phyloP scores from a whole-genome alignment of 2,797 vertebrate genomes.

The Oreonectes daqikongensis region DNA sequence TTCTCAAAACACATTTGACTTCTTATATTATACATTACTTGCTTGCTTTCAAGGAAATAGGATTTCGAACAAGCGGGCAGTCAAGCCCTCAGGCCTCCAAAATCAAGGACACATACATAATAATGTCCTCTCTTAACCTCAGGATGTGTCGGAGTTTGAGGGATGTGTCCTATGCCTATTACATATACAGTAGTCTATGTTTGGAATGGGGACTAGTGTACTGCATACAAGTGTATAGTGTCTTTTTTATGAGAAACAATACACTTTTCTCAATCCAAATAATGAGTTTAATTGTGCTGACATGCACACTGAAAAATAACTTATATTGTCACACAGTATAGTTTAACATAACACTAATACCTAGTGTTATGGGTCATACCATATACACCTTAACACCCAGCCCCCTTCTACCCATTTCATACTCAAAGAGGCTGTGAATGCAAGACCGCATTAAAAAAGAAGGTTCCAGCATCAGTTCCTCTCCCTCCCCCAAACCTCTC shows the following conservation, averaged over 20 bases:
- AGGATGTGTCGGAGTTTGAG: not conserved
- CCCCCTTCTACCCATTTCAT: not conserved
- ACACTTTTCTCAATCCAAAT: too few relatives aligned
- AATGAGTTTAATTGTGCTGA: not conserved
- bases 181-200: too few relatives aligned
- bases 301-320: not conserved
- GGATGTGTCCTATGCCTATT: not conserved
- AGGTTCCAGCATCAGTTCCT: constrained; percentile 33
- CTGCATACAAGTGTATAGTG: not conserved
- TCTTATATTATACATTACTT: not conserved
- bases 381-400: not conserved
- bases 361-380: constrained; percentile 2
- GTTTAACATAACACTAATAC: too few relatives aligned
- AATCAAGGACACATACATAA: constrained; percentile 37
- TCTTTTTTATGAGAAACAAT: too few relatives aligned
- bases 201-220: not conserved
- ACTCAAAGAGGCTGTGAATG: not conserved
- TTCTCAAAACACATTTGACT: constrained; percentile 12
- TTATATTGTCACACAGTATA: too few relatives aligned
- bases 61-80: constrained; percentile 28
- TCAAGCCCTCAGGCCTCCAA: constrained; percentile 6
- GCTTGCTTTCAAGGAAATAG: constrained; percentile 30
- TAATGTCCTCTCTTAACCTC: not conserved
- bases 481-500: constrained; percentile 38
- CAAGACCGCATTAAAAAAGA: constrained; percentile 33